Evolutionary conservation across 2,113 vertebrate species (phyloP).

Genomic region (Empidonax alnorum): DNA sequence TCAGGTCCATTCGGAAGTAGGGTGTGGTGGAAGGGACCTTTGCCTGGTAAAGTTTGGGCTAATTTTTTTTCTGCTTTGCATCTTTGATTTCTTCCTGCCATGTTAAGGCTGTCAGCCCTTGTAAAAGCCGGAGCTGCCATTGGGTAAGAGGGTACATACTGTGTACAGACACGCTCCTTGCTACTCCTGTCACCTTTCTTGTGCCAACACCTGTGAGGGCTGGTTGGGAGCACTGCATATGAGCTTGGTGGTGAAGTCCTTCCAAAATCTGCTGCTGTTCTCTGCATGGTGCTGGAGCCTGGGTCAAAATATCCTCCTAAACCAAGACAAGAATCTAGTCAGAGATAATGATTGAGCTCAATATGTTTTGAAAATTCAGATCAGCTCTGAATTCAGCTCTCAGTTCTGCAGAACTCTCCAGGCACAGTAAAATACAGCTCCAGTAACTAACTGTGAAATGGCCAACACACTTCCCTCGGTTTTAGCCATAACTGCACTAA

Average conservation of each 20-base stretch:
- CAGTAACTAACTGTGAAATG: slow-evolving; percentile 6
- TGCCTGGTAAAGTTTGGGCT: fast-evolving
- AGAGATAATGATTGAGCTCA: not conserved
- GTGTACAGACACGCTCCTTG: fast-evolving
- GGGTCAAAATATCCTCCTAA: not conserved
- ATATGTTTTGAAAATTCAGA: slow-evolving; percentile 13
- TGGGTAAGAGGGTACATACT: fast-evolving
- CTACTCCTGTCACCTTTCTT: not conserved
- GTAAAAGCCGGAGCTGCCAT: not conserved
- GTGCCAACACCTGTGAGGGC: not conserved
- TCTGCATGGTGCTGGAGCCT: not conserved
- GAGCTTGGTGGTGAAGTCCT: not conserved
- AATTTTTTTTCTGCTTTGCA: not conserved
- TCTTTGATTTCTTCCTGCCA: not conserved
- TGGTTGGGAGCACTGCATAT: fast-evolving
- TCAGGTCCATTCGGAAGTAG: slow-evolving; percentile 49
- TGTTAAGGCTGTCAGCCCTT: not conserved
- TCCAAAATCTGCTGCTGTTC: not conserved
- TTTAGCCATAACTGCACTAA: not conserved
- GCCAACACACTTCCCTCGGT: not conserved
- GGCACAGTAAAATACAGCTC: not conserved
- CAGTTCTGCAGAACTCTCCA: not conserved
- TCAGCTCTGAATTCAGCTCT: not conserved
- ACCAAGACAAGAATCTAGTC: not conserved
- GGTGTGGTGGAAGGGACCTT: not conserved